A percentile compares a stretch with the other conserved stretches of the same genome.
phyloP scores from a whole-genome alignment of 2,797 vertebrate genomes.

The Parambassis ranga region DNA sequence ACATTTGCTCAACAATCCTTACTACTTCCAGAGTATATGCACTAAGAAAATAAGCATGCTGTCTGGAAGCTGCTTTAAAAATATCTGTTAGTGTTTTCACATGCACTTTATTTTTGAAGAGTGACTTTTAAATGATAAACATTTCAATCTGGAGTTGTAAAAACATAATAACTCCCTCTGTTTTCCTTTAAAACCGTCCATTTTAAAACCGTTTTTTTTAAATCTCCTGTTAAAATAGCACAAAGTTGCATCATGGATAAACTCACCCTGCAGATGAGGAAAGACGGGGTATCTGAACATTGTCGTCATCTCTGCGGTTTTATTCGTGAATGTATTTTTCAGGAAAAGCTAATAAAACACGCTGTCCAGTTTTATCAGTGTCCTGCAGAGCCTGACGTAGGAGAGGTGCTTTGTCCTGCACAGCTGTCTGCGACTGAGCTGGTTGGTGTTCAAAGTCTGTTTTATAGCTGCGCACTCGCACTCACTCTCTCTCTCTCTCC shows the following conservation, averaged over 20 bases:
- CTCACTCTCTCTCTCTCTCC: background rate
- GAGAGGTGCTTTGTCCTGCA: slow-evolving; percentile 36
- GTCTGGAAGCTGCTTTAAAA: background rate
- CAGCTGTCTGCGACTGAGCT: slow-evolving; percentile 62
- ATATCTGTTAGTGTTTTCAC: no score
- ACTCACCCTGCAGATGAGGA: slow-evolving; percentile 81
- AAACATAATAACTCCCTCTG: background rate
- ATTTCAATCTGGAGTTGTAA: background rate
- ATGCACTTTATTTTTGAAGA: no score
- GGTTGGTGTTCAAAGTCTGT: slow-evolving; percentile 46
- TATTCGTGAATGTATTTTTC: background rate
- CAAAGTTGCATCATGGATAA: background rate
- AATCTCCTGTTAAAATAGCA: background rate
- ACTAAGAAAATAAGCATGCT: background rate
- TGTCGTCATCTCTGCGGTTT: slow-evolving; percentile 69
- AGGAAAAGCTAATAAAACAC: slow-evolving; percentile 3
- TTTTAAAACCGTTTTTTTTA: background rate
- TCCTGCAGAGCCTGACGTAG: slow-evolving; percentile 4
- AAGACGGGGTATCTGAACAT: slow-evolving; percentile 79
- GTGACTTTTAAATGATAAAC: background rate
- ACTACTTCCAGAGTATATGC: background rate
- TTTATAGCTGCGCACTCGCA: slow-evolving; percentile 54
- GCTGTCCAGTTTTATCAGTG: slow-evolving; percentile 19
- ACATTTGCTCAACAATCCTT: background rate
- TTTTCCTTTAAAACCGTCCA: background rate